Conservation (phyloP, 2,113 vertebrate species). For the Tetrax tetrax region DNA sequence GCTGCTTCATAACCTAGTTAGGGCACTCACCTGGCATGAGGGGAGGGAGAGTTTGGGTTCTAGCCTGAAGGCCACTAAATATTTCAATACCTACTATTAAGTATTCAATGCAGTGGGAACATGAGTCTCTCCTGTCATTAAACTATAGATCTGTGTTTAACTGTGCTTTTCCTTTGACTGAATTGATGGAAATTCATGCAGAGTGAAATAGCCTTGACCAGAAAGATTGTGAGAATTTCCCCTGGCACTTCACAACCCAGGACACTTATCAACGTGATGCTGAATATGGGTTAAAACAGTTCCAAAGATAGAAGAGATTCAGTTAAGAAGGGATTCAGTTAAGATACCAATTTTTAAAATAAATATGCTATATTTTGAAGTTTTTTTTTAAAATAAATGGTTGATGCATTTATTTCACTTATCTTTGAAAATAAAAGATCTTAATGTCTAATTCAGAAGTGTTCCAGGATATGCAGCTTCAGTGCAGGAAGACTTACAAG, state of each 20-base stretch:
- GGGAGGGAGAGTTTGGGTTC: background rate
- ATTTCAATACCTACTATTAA: conserved; percentile 39
- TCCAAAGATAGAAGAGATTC: background rate
- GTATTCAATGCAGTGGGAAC: background rate
- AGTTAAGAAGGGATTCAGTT: background rate
- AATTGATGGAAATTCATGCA: background rate
- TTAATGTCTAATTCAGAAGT: background rate
- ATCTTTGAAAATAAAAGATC: background rate
- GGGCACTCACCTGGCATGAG: background rate
- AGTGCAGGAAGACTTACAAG: background rate
- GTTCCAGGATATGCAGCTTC: background rate
- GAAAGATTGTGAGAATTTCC: background rate
- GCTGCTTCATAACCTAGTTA: background rate
- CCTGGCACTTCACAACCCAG: background rate
- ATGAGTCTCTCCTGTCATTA: background rate
- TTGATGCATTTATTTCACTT: background rate
- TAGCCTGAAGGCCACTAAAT: conserved; percentile 13
- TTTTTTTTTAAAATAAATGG: background rate
- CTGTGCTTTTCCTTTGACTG: background rate
- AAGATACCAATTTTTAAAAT: background rate
- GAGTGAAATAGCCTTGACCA: background rate
- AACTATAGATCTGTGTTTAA: conserved; percentile 19
- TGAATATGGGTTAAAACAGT: background rate
- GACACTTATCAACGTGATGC: background rate
- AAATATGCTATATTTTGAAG: background rate